phyloP scores from a whole-genome alignment of 2,113 vertebrate species.

The Cyphomyrus plagiostoma region DNA sequence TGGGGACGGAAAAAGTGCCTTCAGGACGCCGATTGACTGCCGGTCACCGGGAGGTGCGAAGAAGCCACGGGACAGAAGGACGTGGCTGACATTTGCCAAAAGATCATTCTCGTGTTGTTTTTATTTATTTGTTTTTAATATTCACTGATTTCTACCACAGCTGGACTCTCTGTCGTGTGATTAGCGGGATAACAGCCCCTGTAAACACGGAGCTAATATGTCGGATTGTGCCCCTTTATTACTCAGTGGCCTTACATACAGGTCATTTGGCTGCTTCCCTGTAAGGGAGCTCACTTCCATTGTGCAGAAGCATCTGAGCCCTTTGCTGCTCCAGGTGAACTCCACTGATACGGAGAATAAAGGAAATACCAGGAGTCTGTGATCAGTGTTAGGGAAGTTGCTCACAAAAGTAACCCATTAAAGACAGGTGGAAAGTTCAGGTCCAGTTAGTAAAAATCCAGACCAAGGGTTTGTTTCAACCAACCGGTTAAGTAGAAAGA shows the following conservation, averaged over 20 bases:
- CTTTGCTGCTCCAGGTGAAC: neutral
- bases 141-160: neutral
- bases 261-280: neutral
- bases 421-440: neutral
- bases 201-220: neutral
- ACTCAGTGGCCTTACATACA: neutral
- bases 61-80: neutral
- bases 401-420: neutral
- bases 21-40: neutral
- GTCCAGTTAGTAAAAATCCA: neutral
- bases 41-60: slow-evolving; percentile 6
- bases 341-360: neutral
- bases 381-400: neutral
- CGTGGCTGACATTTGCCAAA: neutral
- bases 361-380: neutral
- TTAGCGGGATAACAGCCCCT: neutral
- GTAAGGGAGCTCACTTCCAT: neutral
- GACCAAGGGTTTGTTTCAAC: neutral
- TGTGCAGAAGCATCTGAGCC: neutral
- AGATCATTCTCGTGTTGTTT: neutral
- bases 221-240: neutral
- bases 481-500: neutral
- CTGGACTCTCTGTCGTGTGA: neutral
- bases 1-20: neutral
- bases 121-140: neutral